A percentile compares a stretch with the other conserved stretches of the same genome.
Evolutionary conservation across 2,888 invertebrate genomes (phyloP).

Genomic region (Perdita meconis): DNA sequence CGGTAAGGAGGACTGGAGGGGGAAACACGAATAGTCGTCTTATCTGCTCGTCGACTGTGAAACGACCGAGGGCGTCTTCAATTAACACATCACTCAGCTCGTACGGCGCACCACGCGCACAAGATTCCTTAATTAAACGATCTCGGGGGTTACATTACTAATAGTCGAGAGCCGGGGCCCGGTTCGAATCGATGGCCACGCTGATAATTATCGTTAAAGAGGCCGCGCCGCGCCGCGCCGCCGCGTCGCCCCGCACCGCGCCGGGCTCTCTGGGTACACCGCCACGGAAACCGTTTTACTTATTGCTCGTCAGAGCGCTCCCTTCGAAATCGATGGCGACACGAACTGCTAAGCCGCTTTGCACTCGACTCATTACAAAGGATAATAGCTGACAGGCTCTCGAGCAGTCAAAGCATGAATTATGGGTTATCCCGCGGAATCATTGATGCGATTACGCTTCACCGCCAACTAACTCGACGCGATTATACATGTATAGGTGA

Average conservation of each 20-base stretch:
- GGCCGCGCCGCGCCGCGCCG: no score
- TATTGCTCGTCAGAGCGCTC: conserved; percentile 21
- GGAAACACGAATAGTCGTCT: conserved; percentile 25
- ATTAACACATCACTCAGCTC: not conserved
- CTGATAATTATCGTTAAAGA: conserved; percentile 35
- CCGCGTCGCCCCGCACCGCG: no score
- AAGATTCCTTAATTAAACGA: conserved; percentile 50
- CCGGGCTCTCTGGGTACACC: no score
- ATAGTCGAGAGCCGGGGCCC: conserved; percentile 27
- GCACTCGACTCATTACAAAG: conserved; percentile 64
- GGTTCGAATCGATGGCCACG: conserved; percentile 36
- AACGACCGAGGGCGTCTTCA: not conserved
- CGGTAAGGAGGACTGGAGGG: no score
- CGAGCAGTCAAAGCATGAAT: conserved; percentile 42
- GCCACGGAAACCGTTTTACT: conserved; percentile 22
- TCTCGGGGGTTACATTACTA: conserved; percentile 36
- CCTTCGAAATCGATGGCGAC: conserved; percentile 52
- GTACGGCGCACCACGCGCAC: not conserved
- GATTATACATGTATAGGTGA: no score
- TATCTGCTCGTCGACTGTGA: conserved; percentile 20
- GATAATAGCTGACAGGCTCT: conserved; percentile 63
- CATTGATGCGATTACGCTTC: conserved; percentile 46
- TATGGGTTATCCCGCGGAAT: conserved; percentile 40
- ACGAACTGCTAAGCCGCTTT: conserved; percentile 57
- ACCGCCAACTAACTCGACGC: not conserved